phyloP scores from a whole-genome alignment of 1,140 invertebrate genomes.

The Drosophila cardini region DNA sequence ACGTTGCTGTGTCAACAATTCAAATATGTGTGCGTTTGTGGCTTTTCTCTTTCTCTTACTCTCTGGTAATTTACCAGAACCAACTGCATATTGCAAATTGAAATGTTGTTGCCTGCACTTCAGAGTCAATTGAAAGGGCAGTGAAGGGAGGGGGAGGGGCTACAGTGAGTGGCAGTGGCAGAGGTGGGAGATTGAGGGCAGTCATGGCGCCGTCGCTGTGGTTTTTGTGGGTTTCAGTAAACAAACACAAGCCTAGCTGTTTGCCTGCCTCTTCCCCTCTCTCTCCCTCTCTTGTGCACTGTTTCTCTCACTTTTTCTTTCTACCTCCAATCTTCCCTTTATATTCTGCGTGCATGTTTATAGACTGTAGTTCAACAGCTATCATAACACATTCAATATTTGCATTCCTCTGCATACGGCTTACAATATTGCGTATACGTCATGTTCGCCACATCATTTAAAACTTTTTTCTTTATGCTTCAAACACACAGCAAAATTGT shows the following conservation, averaged over 20 bases:
- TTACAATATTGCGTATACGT: conserved; percentile 39
- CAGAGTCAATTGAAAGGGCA: conserved; percentile 19
- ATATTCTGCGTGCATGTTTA: conserved; percentile 4
- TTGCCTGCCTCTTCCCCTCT: not conserved
- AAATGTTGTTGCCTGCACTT: conserved; percentile 46
- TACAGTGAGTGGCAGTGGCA: not conserved
- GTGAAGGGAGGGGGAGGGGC: not conserved
- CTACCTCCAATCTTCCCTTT: not conserved
- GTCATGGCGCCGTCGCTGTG: conserved; percentile 25
- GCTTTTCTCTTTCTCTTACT: conserved; percentile 4
- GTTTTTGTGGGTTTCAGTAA: conserved; percentile 37
- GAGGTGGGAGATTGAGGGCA: not conserved
- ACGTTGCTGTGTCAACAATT: conserved; percentile 31
- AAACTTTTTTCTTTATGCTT: not conserved
- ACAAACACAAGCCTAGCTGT: conserved; percentile 29
- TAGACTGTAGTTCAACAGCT: conserved; percentile 34
- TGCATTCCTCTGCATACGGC: conserved; percentile 6
- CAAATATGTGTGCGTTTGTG: conserved; percentile 20
- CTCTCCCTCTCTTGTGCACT: not conserved
- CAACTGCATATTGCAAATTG: conserved; percentile 61
- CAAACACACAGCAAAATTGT: not conserved
- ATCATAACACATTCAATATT: conserved; percentile 44
- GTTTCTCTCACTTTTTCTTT: not conserved
- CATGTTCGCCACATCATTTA: not conserved
- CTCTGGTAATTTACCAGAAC: conserved; percentile 22